A percentile compares a stretch with the other conserved stretches of the same genome.
phyloP scores from a whole-genome alignment of 2,797 vertebrate genomes.

The Diplodus puntazzo region DNA sequence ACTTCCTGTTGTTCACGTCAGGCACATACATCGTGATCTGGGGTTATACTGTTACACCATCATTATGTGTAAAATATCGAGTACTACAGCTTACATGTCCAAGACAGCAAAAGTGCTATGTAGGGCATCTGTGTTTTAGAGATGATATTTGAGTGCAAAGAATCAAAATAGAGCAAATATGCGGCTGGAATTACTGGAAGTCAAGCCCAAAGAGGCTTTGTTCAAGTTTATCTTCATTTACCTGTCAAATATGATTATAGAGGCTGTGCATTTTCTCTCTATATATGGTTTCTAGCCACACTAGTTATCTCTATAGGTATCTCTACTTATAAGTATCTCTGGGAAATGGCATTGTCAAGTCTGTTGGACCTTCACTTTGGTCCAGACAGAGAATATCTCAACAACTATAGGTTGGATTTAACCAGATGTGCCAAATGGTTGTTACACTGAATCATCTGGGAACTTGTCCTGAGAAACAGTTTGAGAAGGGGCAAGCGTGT shows the following conservation, averaged over 20 bases:
- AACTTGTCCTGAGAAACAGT: too few species aligned
- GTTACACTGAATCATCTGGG: too few species aligned
- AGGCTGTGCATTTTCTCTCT: slow-evolving; percentile 6
- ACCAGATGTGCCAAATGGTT: too few species aligned
- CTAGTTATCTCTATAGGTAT: too few species aligned
- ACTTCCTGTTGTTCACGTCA: slow-evolving; percentile 68
- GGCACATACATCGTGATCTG: slow-evolving; percentile 44
- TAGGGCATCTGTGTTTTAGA: slow-evolving; percentile 25
- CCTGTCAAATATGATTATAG: slow-evolving; percentile 31
- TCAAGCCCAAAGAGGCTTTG: neutral
- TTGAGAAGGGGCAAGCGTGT: too few species aligned
- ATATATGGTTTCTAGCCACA: neutral
- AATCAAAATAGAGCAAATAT: slow-evolving; percentile 28
- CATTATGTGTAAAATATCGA: slow-evolving; percentile 48
- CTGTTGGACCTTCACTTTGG: neutral
- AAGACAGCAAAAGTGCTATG: slow-evolving; percentile 28
- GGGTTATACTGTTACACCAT: slow-evolving; percentile 45
- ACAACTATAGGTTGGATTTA: neutral
- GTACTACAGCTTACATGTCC: slow-evolving; percentile 21
- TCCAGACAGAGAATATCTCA: slow-evolving; percentile 7
- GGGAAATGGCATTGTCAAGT: neutral
- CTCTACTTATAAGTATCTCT: neutral
- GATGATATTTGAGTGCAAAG: slow-evolving; percentile 7
- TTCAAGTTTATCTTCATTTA: slow-evolving; percentile 11
- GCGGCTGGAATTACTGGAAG: slow-evolving; percentile 12